Percentiles rank a stretch among this genome's conserved stretches.
These are phyloP conservation scores for Diplodus sargus DNA, from an alignment of 2,797 vertebrate genomes.

Conservation along the genomic window DNA sequence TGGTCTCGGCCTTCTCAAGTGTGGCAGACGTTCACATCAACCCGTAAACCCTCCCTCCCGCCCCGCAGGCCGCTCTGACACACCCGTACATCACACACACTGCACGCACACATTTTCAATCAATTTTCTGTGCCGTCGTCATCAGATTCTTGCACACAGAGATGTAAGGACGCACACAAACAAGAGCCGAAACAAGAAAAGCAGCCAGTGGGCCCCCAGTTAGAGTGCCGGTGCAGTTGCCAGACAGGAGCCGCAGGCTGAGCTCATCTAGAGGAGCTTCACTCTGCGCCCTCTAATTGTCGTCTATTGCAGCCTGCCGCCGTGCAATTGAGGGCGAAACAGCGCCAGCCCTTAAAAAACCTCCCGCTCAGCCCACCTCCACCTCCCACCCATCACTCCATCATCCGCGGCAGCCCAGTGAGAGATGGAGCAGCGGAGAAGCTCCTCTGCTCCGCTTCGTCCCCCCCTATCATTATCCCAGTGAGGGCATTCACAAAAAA, in stretches of 20 bases:
- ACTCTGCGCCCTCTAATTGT: slow-evolving; percentile 64
- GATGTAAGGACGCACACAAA: slow-evolving; percentile 21
- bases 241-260: slow-evolving; percentile 67
- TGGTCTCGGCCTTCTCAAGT: slow-evolving; percentile 52
- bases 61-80: slow-evolving; percentile 24
- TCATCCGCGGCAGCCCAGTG: slow-evolving; percentile 54
- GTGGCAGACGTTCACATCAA: slow-evolving; percentile 60
- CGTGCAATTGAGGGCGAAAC: slow-evolving; percentile 64
- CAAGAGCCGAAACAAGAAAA: slow-evolving; percentile 14
- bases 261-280: slow-evolving; percentile 63
- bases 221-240: slow-evolving; percentile 10
- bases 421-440: slow-evolving; percentile 38
- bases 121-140: slow-evolving; percentile 13
- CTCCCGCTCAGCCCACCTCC: slow-evolving; percentile 21
- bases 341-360: slow-evolving; percentile 60
- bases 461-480: slow-evolving; percentile 74
- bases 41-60: slow-evolving; percentile 50
- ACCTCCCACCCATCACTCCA: slow-evolving; percentile 61
- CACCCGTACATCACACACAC: slow-evolving; percentile 35
- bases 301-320: slow-evolving; percentile 57
- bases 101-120: slow-evolving; percentile 47
- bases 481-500: slow-evolving; percentile 68
- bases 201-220: slow-evolving; percentile 30
- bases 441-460: slow-evolving; percentile 45
- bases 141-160: slow-evolving; percentile 34